Evolutionary conservation across 2,888 invertebrate genomes (phyloP).

Genomic region (Steinernema hermaphroditum): DNA sequence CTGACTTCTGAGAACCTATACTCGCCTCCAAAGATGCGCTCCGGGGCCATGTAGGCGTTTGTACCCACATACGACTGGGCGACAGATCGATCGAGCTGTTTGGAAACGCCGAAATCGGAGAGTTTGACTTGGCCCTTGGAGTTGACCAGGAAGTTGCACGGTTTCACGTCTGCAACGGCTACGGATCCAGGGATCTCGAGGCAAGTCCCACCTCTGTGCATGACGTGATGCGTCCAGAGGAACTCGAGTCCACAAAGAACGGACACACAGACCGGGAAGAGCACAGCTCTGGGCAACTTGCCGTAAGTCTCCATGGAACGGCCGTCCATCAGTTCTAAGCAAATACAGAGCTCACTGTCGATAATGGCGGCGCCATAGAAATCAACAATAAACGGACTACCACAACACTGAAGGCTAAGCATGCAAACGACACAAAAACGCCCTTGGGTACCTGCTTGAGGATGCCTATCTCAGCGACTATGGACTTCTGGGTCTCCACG

Average conservation of each 20-base stretch:
- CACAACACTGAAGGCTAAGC: slow-evolving; percentile 34
- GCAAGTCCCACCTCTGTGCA: slow-evolving; percentile 42
- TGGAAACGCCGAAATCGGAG: slow-evolving; percentile 49
- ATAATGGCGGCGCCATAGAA: slow-evolving; percentile 43
- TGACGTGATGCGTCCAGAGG: slow-evolving; percentile 41
- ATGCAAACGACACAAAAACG: not conserved
- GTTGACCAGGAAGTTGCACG: slow-evolving; percentile 49
- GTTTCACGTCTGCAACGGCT: slow-evolving; percentile 48
- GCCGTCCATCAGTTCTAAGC: slow-evolving; percentile 47
- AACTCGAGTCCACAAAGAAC: slow-evolving; percentile 42
- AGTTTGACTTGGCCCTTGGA: slow-evolving; percentile 44
- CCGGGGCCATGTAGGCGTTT: slow-evolving; percentile 68
- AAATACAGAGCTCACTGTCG: slow-evolving; percentile 40
- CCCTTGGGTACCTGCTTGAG: slow-evolving; percentile 1
- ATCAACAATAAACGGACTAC: slow-evolving; percentile 43
- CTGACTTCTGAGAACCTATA: slow-evolving; percentile 40
- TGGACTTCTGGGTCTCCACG: not conserved
- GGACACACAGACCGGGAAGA: slow-evolving; percentile 34
- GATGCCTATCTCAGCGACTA: not conserved
- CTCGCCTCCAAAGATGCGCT: slow-evolving; percentile 43
- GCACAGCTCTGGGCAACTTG: slow-evolving; percentile 39
- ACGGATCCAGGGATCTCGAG: too few species aligned
- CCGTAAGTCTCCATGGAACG: slow-evolving; percentile 46
- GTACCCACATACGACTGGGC: slow-evolving; percentile 69
- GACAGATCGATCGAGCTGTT: slow-evolving; percentile 61